These are phyloP conservation scores for Gallinago paraguaiae DNA, from an alignment of 2,113 vertebrate genomes.

Conservation along the genomic window DNA sequence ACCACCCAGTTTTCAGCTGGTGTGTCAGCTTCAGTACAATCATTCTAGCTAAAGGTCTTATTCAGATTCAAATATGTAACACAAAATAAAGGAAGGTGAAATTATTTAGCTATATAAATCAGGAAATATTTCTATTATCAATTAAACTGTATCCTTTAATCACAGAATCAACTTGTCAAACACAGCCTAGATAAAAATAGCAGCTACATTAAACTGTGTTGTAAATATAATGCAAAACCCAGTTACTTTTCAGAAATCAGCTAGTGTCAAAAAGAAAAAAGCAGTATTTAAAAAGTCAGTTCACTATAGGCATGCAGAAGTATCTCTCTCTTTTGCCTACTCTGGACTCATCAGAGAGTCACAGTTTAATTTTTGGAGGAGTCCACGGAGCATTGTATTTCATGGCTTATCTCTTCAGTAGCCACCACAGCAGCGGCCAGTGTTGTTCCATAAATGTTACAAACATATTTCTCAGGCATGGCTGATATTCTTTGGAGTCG, in stretches of 20 bases:
- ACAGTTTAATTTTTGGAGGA: background rate
- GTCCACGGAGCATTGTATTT: background rate
- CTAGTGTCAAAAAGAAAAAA: background rate
- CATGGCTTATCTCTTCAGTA: conserved; percentile 23
- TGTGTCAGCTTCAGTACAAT: background rate
- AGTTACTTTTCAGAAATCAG: background rate
- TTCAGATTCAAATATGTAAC: background rate
- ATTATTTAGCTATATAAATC: background rate
- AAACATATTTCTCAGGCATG: background rate
- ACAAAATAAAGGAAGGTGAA: background rate
- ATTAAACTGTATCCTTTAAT: background rate
- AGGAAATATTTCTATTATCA: background rate
- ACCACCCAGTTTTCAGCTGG: conserved; percentile 21
- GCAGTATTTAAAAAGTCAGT: background rate
- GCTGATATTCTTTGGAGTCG: background rate
- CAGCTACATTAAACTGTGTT: background rate
- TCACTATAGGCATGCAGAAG: background rate
- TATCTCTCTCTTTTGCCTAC: background rate
- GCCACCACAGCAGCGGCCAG: background rate
- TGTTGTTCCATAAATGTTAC: background rate
- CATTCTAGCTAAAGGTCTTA: background rate
- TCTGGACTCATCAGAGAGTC: background rate
- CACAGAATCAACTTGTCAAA: background rate
- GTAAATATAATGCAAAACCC: background rate
- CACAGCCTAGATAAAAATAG: background rate